Percentiles rank a stretch among this genome's conserved stretches.
Evolutionary conservation across 2,888 invertebrate species (phyloP).

Genomic region (Macropis europaea): DNA sequence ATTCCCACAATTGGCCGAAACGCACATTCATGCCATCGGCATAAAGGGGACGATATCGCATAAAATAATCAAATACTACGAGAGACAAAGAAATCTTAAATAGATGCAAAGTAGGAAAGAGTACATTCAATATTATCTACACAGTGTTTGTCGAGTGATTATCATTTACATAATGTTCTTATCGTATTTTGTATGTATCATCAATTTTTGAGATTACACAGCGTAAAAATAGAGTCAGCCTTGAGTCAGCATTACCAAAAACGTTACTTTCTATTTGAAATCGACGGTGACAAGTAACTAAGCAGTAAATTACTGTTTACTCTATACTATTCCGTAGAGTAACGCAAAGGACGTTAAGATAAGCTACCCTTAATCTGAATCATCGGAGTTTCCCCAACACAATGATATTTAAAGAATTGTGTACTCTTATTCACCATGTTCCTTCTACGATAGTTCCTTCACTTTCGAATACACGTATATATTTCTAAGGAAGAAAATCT

Average conservation of each 20-base stretch:
- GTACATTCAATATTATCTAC: neutral
- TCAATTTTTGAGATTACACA: slow-evolving; percentile 34
- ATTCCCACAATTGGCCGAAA: too few species aligned
- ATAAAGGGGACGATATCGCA: too few species aligned
- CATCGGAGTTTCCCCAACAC: neutral
- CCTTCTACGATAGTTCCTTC: too few species aligned
- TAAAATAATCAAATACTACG: too few species aligned
- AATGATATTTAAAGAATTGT: too few species aligned
- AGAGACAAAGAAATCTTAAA: too few species aligned
- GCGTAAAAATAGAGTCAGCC: slow-evolving; percentile 32
- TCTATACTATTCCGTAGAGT: neutral
- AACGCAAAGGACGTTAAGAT: neutral
- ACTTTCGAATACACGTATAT: too few species aligned
- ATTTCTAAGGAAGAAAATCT: too few species aligned
- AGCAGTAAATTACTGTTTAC: neutral
- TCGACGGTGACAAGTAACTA: neutral
- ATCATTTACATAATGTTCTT: slow-evolving; percentile 58
- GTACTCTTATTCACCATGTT: too few species aligned
- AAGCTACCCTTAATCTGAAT: neutral
- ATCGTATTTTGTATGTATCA: slow-evolving; percentile 32
- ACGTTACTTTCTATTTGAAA: neutral
- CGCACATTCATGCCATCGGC: too few species aligned
- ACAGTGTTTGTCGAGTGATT: slow-evolving; percentile 43
- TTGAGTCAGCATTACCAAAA: slow-evolving; percentile 32
- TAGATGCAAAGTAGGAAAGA: neutral